Evolutionary conservation across 2,888 invertebrate genomes (phyloP).

Genomic region (Sacculina carcini): DNA sequence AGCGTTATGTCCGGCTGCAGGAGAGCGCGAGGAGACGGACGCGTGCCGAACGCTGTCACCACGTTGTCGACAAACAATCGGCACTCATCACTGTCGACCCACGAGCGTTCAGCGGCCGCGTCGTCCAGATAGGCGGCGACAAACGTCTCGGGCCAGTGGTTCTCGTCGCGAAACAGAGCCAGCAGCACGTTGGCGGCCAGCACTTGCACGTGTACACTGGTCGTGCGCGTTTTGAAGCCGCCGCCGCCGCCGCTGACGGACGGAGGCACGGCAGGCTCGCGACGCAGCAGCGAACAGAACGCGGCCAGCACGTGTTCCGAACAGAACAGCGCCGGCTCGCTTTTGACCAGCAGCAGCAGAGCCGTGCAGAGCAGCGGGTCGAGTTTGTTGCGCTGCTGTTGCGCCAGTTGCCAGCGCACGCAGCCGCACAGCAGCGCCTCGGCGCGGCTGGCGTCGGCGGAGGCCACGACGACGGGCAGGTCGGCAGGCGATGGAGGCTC

Average conservation of each 20-base stretch:
- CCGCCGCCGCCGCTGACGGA: too few relatives aligned
- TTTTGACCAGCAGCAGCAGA: slow-evolving; percentile 50
- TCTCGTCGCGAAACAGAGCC: slow-evolving; percentile 50
- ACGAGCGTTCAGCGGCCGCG: slow-evolving; percentile 67
- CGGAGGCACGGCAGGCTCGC: slow-evolving; percentile 33
- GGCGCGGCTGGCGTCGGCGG: slow-evolving; percentile 39
- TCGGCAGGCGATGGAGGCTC: neutral
- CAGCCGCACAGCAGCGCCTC: slow-evolving; percentile 63
- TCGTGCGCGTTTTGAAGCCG: slow-evolving; percentile 41
- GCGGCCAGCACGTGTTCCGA: slow-evolving; percentile 22
- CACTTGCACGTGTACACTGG: slow-evolving; percentile 47
- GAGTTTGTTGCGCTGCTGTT: slow-evolving; percentile 48
- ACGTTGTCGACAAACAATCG: slow-evolving; percentile 76
- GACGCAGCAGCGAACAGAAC: slow-evolving; percentile 48
- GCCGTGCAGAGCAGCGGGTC: slow-evolving; percentile 49
- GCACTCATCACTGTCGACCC: slow-evolving; percentile 80
- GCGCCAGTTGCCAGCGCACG: slow-evolving; percentile 40
- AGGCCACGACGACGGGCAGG: neutral
- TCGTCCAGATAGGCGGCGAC: slow-evolving; percentile 83
- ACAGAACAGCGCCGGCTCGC: slow-evolving; percentile 34
- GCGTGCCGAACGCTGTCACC: slow-evolving; percentile 54
- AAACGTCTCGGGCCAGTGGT: slow-evolving; percentile 73
- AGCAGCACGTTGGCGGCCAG: slow-evolving; percentile 58
- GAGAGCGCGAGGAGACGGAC: slow-evolving; percentile 39
- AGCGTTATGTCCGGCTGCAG: slow-evolving; percentile 26